Base-by-base conservation (phyloP, 2,797 vertebrate genomes). In the Acrossocheilus wenchowensis region DNA sequence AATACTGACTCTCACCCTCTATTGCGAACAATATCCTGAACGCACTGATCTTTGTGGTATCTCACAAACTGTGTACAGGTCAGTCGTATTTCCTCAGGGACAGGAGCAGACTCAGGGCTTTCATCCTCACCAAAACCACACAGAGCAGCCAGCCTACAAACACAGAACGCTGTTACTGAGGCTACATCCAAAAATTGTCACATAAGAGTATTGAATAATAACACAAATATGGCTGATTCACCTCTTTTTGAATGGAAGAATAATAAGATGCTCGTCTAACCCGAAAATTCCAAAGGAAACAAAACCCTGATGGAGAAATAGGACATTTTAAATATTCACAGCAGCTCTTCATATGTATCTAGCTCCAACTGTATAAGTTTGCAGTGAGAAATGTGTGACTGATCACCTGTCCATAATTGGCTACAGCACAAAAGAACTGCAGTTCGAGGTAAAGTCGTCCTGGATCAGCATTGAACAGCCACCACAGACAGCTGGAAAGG, bases 401-500 rank as follows among this genome's bases (percentile, higher is more conserved):
- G 52, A 1, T 85, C 68, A 99, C 98, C 97, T 99, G 98, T 90
- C 97, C 98, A 90, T 98, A 99, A 94, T 99, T 99, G 86, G 97
- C 97, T 73, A 98, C 96, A 2, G 97, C 97, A 88, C 98, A 99
- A 94, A 99, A 99, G 93, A 99, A 99, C 94, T 99, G 98, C 82
- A 99, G 91, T 81, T 99, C 98, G 17, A 99, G 96, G 88, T 99
- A 99, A 0, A 99, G 97, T 48, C 96, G 96, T 69, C 98, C 98
- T 73, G 98, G 98, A 90, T 98, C 97, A 79, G 95, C 95, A 92
- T 97, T 98, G 90, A 98, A 97, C 66, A 99, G 89, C 98, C 98
- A 99, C 98, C 98, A 99, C 85, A 99, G 95, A 91, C 98, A 99
- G 92, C 98, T 99, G 89, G 97, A 99, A 89, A 99, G 95, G 91